A percentile compares a stretch with the other conserved stretches of the same genome.
These are phyloP conservation scores for Corvus cornix DNA, from an alignment of 2,113 vertebrate species.

Conservation along the genomic window DNA sequence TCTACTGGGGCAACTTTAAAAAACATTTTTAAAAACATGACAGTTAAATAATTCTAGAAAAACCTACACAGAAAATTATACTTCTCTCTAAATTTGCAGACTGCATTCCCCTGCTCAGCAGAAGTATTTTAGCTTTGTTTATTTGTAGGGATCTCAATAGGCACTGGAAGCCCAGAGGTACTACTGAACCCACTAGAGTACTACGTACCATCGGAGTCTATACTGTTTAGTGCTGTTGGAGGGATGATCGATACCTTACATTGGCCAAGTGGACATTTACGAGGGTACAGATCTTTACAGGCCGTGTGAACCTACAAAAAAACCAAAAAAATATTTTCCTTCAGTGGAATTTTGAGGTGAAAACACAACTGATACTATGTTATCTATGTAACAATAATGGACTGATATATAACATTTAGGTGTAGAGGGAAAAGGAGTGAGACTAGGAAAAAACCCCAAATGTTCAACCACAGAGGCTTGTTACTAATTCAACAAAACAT, in stretches of 20 bases:
- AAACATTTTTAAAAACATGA: background rate
- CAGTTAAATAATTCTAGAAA: background rate
- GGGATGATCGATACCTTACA: slow-evolving; percentile 99
- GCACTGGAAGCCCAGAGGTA: background rate
- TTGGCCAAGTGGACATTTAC: slow-evolving; percentile 94
- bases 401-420: background rate
- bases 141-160: background rate
- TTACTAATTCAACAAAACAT: background rate
- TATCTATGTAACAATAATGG: background rate
- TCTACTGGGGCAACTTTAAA: background rate
- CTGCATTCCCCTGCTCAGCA: background rate
- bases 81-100: background rate
- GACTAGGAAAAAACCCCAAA: background rate
- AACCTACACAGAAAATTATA: background rate
- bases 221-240: slow-evolving; percentile 97
- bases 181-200: background rate
- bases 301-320: slow-evolving; percentile 91
- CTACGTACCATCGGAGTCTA: slow-evolving; percentile 95
- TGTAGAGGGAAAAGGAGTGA: background rate
- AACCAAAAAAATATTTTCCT: background rate
- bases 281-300: slow-evolving; percentile 92
- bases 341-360: background rate
- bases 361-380: background rate
- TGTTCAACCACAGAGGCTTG: background rate
- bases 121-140: background rate